phyloP scores from a whole-genome alignment of 1,140 invertebrate genomes.

The Latrodectus geometricus region DNA sequence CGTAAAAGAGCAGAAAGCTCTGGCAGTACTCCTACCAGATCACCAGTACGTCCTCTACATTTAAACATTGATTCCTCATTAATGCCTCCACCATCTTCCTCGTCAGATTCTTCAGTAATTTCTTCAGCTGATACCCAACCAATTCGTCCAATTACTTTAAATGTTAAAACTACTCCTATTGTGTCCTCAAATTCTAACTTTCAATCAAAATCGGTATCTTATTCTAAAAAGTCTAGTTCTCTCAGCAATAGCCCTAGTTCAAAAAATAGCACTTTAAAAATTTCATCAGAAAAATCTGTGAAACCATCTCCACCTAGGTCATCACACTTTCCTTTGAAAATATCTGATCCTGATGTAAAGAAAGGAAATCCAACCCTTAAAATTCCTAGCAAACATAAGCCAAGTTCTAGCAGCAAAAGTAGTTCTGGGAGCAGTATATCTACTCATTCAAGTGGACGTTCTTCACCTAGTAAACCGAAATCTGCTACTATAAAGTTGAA shows the following conservation, averaged over 20 bases:
- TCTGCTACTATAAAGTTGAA: constrained; percentile 62
- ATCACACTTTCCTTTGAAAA: constrained; percentile 36
- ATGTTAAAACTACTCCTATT: constrained; percentile 56
- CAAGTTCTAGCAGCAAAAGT: constrained; percentile 51
- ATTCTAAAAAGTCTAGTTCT: constrained; percentile 42
- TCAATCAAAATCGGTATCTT: constrained; percentile 54
- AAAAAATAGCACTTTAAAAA: constrained; percentile 38
- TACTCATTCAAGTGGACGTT: constrained; percentile 59
- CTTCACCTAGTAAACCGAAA: constrained; percentile 61
- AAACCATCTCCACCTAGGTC: constrained; percentile 53
- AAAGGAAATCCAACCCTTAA: constrained; percentile 33
- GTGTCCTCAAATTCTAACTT: constrained; percentile 40
- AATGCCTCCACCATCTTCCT: constrained; percentile 59
- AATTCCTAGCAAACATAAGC: constrained; percentile 57
- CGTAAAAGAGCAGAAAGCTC: constrained; percentile 73
- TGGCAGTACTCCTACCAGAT: constrained; percentile 54
- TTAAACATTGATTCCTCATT: constrained; percentile 61
- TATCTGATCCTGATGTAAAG: constrained; percentile 37
- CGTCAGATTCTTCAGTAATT: constrained; percentile 23
- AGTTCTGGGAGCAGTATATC: constrained; percentile 40
- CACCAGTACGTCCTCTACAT: constrained; percentile 50
- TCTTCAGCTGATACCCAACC: constrained; percentile 50
- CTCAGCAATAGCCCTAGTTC: constrained; percentile 11
- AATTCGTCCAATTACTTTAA: constrained; percentile 62
- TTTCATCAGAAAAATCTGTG: constrained; percentile 30